These are phyloP conservation scores for Pygoscelis adeliae DNA, from an alignment of 2,113 vertebrate species.

Conservation along the genomic window DNA sequence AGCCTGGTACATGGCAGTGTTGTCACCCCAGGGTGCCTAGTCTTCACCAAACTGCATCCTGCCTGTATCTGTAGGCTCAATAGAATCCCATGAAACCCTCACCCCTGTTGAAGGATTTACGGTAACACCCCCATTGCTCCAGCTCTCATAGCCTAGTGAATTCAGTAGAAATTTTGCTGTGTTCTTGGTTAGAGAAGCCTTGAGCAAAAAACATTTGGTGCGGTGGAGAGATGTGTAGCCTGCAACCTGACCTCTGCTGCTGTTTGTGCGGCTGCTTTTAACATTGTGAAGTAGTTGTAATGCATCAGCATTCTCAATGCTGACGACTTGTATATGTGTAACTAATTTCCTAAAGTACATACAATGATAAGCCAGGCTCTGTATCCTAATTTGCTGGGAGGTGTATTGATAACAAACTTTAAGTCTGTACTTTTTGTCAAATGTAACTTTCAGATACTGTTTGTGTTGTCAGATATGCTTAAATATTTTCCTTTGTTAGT, in stretches of 20 bases:
- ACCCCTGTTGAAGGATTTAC: too few relatives aligned
- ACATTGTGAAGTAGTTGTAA: not conserved
- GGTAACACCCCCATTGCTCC: not conserved
- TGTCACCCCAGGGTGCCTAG: not conserved
- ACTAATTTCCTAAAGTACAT: not conserved
- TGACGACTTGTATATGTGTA: fast-evolving
- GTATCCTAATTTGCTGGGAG: not conserved
- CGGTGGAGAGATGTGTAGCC: not conserved
- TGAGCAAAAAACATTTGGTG: not conserved
- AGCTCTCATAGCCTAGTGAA: not conserved
- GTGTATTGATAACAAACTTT: not conserved
- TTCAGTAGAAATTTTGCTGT: not conserved
- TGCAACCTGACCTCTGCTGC: not conserved
- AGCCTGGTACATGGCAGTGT: not conserved
- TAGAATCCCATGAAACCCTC: not conserved
- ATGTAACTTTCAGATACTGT: not conserved
- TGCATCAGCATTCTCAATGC: not conserved
- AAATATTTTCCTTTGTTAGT: not conserved
- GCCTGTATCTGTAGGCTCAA: not conserved
- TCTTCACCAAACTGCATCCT: not conserved
- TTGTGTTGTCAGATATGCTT: not conserved
- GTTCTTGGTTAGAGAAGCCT: not conserved
- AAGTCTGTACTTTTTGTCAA: not conserved
- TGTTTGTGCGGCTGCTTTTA: not conserved
- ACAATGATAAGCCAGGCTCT: not conserved